Evolutionary conservation across 2,888 invertebrate species (phyloP).

Genomic region (Hipparchia sbordonii): DNA sequence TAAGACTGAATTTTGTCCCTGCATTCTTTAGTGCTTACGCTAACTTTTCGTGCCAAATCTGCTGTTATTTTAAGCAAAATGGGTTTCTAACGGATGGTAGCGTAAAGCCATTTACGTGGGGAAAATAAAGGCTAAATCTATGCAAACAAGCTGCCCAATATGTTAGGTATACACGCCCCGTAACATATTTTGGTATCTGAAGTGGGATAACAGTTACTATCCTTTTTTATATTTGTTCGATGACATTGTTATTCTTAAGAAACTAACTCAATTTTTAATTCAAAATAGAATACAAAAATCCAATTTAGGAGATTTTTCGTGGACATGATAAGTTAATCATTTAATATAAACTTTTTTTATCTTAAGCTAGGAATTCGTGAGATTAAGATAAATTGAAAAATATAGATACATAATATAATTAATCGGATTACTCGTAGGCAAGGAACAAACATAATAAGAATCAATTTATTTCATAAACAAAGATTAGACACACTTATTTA

Average conservation of each 20-base stretch:
- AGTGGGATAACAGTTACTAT: background rate
- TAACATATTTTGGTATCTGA: background rate
- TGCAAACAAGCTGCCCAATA: too few species aligned
- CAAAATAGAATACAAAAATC: background rate
- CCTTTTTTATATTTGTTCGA: background rate
- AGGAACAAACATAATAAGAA: background rate
- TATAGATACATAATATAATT: background rate
- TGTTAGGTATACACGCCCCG: too few species aligned
- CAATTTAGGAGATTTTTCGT: background rate
- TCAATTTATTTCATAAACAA: background rate
- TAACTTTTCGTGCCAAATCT: background rate
- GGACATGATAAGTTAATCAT: background rate
- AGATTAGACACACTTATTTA: background rate
- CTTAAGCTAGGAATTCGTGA: slow-evolving; percentile 7
- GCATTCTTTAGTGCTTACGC: background rate
- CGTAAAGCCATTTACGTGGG: too few species aligned
- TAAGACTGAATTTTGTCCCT: background rate
- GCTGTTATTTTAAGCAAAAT: background rate
- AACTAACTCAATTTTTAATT: background rate
- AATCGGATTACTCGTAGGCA: background rate
- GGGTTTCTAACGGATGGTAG: too few species aligned
- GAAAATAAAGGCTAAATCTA: too few species aligned
- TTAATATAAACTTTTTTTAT: slow-evolving; percentile 2
- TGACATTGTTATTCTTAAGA: background rate
- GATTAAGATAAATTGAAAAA: slow-evolving; percentile 6